phyloP scores from a whole-genome alignment of 2,797 vertebrate species.

The Falco cherrug region DNA sequence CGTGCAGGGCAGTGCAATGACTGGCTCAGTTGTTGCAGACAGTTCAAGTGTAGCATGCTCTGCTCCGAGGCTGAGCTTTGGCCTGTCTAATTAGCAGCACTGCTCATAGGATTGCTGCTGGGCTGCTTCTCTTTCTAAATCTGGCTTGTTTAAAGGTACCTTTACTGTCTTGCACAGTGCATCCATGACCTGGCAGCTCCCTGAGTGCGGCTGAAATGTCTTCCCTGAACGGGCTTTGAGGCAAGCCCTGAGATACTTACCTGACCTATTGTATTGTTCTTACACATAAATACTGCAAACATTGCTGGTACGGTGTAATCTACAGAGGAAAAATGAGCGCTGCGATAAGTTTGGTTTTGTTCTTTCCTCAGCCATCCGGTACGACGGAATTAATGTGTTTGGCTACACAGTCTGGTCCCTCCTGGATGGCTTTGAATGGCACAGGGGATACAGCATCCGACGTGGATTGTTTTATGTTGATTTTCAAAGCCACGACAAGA shows the following conservation, averaged over 20 bases:
- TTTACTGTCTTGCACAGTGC: background rate
- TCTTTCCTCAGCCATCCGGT: slow-evolving; percentile 83
- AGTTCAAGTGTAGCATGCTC: fast-evolving
- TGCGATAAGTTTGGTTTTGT: background rate
- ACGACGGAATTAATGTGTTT: slow-evolving; percentile 88
- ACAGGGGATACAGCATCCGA: slow-evolving; percentile 89
- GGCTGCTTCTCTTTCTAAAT: background rate
- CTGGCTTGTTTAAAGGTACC: background rate
- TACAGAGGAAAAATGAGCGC: background rate
- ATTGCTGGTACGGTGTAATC: background rate
- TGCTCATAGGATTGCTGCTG: background rate
- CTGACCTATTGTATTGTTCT: background rate
- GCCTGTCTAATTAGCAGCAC: background rate
- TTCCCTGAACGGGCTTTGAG: background rate
- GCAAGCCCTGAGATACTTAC: background rate
- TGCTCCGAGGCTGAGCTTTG: background rate
- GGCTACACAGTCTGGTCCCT: slow-evolving; percentile 98
- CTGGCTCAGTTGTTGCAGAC: background rate
- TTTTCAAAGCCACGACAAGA: slow-evolving; percentile 90
- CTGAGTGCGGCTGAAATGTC: background rate
- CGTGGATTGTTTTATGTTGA: slow-evolving; percentile 94
- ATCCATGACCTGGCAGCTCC: background rate
- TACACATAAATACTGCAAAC: background rate
- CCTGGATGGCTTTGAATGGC: slow-evolving; percentile 96
- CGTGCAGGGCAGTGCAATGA: background rate